Conservation (phyloP, 1,140 invertebrate species). For the Phocides pigmalion region DNA sequence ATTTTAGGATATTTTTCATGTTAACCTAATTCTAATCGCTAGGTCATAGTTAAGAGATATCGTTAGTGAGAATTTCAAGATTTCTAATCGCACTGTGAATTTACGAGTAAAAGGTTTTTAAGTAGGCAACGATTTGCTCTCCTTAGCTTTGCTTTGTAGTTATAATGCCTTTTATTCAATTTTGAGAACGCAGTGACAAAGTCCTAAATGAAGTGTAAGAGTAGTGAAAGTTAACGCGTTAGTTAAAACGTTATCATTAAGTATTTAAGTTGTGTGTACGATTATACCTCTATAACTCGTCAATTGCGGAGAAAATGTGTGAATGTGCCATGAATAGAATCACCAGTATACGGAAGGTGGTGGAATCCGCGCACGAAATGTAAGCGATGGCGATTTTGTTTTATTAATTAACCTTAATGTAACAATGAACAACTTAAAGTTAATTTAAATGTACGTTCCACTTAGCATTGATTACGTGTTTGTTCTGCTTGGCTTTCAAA, state of each 20-base stretch:
- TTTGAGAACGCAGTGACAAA: slow-evolving; percentile 5
- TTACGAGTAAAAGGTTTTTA: no score
- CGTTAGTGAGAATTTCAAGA: no score
- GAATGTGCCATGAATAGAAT: slow-evolving; percentile 43
- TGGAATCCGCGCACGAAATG: slow-evolving; percentile 9
- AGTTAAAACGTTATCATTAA: slow-evolving; percentile 29
- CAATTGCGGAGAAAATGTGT: slow-evolving; percentile 43
- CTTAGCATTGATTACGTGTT: no score
- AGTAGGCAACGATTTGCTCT: no score
- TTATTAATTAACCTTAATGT: background rate
- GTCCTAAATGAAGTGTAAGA: slow-evolving; percentile 20
- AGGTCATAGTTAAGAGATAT: no score
- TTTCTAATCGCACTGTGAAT: no score
- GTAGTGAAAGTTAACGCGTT: slow-evolving; percentile 24
- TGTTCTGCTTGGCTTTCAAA: no score
- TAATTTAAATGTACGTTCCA: no score
- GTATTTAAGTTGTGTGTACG: slow-evolving; percentile 24
- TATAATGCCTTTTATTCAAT: slow-evolving; percentile 13
- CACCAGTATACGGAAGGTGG: slow-evolving; percentile 9
- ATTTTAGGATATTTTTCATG: no score
- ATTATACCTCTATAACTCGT: slow-evolving; percentile 33
- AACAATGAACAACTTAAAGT: no score
- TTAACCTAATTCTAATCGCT: no score
- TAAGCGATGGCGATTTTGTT: slow-evolving; percentile 8
- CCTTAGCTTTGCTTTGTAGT: no score